A percentile compares a stretch with the other conserved stretches of the same genome.
Evolutionary conservation across 1,140 invertebrate genomes (phyloP).

Genomic region (Musca vetustissima): DNA sequence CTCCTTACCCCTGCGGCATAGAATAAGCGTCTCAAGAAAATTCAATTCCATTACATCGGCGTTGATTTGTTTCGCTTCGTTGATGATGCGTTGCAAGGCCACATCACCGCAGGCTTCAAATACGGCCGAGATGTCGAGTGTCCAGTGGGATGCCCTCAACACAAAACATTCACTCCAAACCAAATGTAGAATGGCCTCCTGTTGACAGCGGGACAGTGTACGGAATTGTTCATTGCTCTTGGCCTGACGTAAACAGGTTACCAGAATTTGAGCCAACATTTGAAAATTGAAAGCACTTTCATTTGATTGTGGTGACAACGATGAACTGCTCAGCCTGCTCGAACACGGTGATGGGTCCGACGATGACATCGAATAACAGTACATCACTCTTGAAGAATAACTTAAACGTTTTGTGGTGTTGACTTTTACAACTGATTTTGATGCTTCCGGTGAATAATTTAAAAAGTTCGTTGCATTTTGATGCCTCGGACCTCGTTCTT

Average conservation of each 20-base stretch:
- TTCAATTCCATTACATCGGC: conserved; percentile 63
- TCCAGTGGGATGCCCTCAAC: conserved; percentile 64
- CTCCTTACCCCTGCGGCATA: conserved; percentile 64
- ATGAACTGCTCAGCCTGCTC: too few species aligned
- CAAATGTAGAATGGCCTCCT: conserved; percentile 60
- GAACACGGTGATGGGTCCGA: too few species aligned
- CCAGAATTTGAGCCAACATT: conserved; percentile 61
- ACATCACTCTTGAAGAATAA: too few species aligned
- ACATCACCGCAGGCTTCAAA: conserved; percentile 45
- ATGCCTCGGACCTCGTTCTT: conserved; percentile 71
- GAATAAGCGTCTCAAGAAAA: conserved; percentile 65
- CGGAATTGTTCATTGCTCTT: conserved; percentile 60
- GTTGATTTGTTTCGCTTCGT: conserved; percentile 55
- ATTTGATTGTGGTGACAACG: not conserved
- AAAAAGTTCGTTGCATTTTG: not conserved
- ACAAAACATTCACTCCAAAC: conserved; percentile 65
- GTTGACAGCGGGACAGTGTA: conserved; percentile 56
- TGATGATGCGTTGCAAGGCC: conserved; percentile 42
- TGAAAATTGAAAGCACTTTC: conserved; percentile 55
- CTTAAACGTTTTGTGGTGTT: not conserved
- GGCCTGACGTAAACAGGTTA: conserved; percentile 60
- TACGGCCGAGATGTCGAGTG: conserved; percentile 57
- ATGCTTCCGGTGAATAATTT: not conserved
- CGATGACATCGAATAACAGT: too few species aligned
- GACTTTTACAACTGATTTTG: not conserved